These are phyloP conservation scores for Sebastiscus tertius DNA, from an alignment of 2,797 vertebrate genomes.

Conservation along the genomic window DNA sequence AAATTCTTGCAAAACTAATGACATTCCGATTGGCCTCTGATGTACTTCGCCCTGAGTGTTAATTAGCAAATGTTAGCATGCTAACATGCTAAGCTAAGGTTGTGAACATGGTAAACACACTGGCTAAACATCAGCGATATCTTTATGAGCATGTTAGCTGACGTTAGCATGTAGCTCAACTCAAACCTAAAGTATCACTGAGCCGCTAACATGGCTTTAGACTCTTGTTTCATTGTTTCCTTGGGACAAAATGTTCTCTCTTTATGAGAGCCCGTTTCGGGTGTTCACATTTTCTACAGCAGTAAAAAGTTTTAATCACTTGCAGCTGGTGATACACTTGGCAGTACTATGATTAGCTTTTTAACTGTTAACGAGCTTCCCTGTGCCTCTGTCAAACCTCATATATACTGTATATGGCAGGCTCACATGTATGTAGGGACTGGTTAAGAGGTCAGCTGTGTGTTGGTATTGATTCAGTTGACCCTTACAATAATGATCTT, in stretches of 20 bases:
- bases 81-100: background rate
- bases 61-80: background rate
- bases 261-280: background rate
- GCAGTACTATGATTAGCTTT: background rate
- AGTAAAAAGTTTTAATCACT: background rate
- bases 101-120: background rate
- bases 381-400: background rate
- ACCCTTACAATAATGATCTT: background rate
- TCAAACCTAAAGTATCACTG: fast-evolving
- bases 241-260: background rate
- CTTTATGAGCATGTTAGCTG: background rate
- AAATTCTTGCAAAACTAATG: background rate
- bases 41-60: background rate
- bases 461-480: conserved; percentile 1
- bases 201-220: background rate
- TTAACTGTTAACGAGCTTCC: background rate
- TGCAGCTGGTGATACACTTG: background rate
- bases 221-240: background rate
- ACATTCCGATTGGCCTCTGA: background rate
- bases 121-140: background rate
- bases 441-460: conserved; percentile 1
- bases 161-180: background rate
- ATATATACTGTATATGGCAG: background rate
- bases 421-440: background rate
- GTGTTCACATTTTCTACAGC: background rate